A percentile compares a stretch with the other conserved stretches of the same genome.
phyloP scores from a whole-genome alignment of 1,140 invertebrate species.

The Calephelis virginiensis region DNA sequence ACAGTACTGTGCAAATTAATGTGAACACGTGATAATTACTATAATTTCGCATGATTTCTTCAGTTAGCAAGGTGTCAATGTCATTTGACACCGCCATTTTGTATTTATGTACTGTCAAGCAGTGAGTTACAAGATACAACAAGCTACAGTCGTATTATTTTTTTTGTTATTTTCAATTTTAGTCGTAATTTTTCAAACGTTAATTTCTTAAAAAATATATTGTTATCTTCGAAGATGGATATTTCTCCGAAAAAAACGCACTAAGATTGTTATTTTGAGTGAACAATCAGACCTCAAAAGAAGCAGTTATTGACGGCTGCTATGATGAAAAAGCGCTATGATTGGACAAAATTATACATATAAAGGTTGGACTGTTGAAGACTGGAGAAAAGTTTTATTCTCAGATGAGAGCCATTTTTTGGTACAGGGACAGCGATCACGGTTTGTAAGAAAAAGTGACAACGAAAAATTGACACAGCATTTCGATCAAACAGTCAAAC shows the following conservation, averaged over 20 bases:
- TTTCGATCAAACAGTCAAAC: too few species aligned
- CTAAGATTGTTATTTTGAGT: background rate
- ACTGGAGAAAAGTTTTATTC: background rate
- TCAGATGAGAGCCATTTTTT: conserved; percentile 1
- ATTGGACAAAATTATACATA: background rate
- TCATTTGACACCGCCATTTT: too few species aligned
- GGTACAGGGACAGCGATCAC: background rate
- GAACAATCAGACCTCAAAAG: background rate
- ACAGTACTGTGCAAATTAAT: too few species aligned
- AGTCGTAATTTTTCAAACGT: too few species aligned
- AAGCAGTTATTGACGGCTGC: background rate
- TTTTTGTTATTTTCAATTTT: too few species aligned
- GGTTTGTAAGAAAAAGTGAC: background rate
- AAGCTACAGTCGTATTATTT: too few species aligned
- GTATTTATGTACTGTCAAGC: too few species aligned
- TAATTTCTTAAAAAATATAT: background rate
- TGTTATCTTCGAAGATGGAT: background rate
- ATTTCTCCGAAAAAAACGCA: background rate
- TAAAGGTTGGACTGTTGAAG: background rate
- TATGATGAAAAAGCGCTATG: background rate
- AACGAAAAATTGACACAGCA: too few species aligned
- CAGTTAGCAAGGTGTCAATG: too few species aligned
- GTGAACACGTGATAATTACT: too few species aligned
- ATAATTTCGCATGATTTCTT: too few species aligned
- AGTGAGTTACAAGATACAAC: too few species aligned